These are phyloP conservation scores for Helicolenus hilgendorfi DNA, from an alignment of 2,797 vertebrate species.

Conservation along the genomic window DNA sequence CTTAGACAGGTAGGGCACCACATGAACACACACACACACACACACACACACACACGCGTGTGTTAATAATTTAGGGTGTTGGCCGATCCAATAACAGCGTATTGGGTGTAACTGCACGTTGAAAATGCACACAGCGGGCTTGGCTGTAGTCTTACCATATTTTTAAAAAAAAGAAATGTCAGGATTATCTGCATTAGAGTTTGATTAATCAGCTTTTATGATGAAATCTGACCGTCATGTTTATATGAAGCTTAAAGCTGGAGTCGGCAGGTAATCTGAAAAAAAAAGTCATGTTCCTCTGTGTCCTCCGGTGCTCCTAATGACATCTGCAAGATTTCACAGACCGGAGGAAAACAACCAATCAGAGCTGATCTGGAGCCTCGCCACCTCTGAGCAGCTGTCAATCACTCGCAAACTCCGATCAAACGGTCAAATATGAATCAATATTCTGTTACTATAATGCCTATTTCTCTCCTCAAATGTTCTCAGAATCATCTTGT, in stretches of 20 bases:
- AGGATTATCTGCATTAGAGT: neutral
- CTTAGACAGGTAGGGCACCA: conserved; percentile 4
- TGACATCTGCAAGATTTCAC: too few relatives aligned
- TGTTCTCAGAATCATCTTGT: too few relatives aligned
- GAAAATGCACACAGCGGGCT: neutral
- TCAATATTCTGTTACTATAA: too few relatives aligned
- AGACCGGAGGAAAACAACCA: too few relatives aligned
- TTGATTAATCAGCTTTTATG: neutral
- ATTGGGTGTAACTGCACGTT: conserved; percentile 7
- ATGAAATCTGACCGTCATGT: neutral
- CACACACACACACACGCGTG: neutral
- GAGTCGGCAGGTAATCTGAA: too few relatives aligned
- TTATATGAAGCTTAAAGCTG: neutral
- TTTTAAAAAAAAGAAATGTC: neutral
- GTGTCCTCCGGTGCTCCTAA: too few relatives aligned
- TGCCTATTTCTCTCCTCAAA: too few relatives aligned
- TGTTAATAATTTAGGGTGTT: conserved; percentile 79
- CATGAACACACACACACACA: conserved; percentile 2
- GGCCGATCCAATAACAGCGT: conserved; percentile 26
- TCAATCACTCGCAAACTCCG: too few relatives aligned
- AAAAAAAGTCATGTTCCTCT: too few relatives aligned
- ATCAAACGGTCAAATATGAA: too few relatives aligned
- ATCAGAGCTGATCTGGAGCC: too few relatives aligned
- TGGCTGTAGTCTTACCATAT: neutral
- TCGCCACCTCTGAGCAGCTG: too few relatives aligned